Conservation (phyloP, 2,113 vertebrate genomes). For the Lonchura striata region DNA sequence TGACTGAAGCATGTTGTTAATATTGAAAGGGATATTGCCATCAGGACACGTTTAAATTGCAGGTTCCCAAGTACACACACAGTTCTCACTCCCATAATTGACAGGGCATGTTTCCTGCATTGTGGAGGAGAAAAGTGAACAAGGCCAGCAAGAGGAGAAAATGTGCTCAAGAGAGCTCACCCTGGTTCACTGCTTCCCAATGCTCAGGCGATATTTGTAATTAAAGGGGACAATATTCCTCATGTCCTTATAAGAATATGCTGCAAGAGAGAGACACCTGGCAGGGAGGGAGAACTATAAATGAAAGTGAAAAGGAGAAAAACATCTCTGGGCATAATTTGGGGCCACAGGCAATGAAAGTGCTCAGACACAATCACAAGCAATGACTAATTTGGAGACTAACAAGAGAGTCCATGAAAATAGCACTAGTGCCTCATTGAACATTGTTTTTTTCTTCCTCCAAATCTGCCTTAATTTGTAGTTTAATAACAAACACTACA, state of each 20-base stretch:
- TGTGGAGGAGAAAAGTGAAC: background rate
- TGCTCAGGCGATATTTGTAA: background rate
- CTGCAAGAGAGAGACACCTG: background rate
- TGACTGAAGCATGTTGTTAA: background rate
- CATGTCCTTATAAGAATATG: background rate
- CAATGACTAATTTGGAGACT: background rate
- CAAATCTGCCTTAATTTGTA: constrained; percentile 21
- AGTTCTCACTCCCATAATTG: background rate
- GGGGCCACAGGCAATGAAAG: background rate
- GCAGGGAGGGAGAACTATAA: background rate
- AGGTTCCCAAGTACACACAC: background rate
- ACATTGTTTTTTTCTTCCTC: background rate
- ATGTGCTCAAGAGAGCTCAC: background rate
- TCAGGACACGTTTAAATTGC: background rate
- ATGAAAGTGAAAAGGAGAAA: background rate
- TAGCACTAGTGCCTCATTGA: background rate
- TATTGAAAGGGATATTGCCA: background rate
- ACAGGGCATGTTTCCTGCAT: background rate
- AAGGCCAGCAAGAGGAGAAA: background rate
- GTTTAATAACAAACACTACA: constrained; percentile 35
- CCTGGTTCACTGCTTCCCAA: background rate
- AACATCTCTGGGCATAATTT: background rate
- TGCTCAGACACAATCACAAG: background rate
- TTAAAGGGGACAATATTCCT: background rate
- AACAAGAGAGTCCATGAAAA: background rate